Base-by-base conservation (phyloP, 2,888 invertebrate species). In the Nezara viridula region DNA sequence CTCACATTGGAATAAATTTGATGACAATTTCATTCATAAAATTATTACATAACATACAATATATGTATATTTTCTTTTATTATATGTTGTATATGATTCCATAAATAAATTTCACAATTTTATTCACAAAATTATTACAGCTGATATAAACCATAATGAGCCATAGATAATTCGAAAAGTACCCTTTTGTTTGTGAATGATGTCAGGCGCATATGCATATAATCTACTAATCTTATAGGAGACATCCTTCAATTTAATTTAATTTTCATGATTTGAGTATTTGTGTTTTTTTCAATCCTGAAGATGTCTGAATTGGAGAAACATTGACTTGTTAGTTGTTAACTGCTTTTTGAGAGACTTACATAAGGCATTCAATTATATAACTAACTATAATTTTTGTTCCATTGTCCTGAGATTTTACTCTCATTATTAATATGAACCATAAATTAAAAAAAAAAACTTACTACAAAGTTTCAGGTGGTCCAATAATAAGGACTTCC, bases 401-500 rank as follows among this genome's bases (percentile, higher is more conserved):
- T 1, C n/a, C 7, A 55, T 55, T 55, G 7, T n/a, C n/a, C 52
- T n/a, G 52, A 55, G 7, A 6, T 55, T 55, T 9, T 50, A 6
- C 52, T n/a, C n/a, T 55, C 4, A n/a, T 60, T 27, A 60, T 12
- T n/a, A 2, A 27, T 27, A 60, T 14, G 27, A 60, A 27, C n/a
- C 2, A 60, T 60, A 3, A 52, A 50, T 9, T 3, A 16, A 50
- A 9, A 81, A 40, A 77, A 81, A 88, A 90, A 93, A 96, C 98
- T 96, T 95, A 99, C 98, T 98, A 99, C 92, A 98, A 95, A 91
- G 99, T 99, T 94, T 99, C 99, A 93, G 99, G 98, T 93, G 99
- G 99, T 92, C 99, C 99, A 94, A 99, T 99, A 93, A 99, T 99
- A 92, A 99, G 96, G 92, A 99, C 99, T 95, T 99, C 99, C 99